Evolutionary conservation across 2,797 vertebrate species (phyloP).

Genomic region (Oryzias dopingdopingensis): DNA sequence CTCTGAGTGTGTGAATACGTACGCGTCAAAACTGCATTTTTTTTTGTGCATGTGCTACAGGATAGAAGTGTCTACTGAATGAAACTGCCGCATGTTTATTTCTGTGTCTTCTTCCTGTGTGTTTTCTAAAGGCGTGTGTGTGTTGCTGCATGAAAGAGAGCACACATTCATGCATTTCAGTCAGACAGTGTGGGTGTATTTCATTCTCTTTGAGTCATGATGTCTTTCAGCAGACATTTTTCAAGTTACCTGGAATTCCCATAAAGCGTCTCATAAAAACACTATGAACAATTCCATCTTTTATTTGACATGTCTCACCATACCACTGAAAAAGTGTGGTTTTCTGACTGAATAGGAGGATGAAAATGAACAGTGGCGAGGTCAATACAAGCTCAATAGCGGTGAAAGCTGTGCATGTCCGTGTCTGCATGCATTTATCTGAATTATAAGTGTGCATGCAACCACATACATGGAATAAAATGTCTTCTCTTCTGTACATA

Average conservation of each 20-base stretch:
- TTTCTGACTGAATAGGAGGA: constrained; percentile 17
- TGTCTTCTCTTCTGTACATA: constrained; percentile 32
- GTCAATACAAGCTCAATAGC: constrained; percentile 8
- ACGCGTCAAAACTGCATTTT: constrained; percentile 16
- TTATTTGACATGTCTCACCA: constrained; percentile 13
- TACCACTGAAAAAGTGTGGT: constrained; percentile 31
- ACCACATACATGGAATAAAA: constrained; percentile 38
- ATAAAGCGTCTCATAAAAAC: constrained; percentile 32
- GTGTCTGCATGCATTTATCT: constrained; percentile 32
- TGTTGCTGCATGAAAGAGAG: constrained; percentile 52
- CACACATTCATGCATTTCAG: constrained; percentile 71
- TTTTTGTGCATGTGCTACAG: constrained; percentile 38
- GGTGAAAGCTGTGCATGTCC: constrained; percentile 35
- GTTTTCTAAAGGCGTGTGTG: constrained; percentile 47
- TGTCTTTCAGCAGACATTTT: constrained; percentile 60
- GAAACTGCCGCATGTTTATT: constrained; percentile 72
- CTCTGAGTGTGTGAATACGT: constrained; percentile 17
- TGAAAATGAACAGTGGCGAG: background rate
- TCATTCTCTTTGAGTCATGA: constrained; percentile 70
- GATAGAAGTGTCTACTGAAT: constrained; percentile 50
- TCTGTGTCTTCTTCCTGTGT: constrained; percentile 57
- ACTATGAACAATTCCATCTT: constrained; percentile 30
- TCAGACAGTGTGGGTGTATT: constrained; percentile 76
- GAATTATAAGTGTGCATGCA: constrained; percentile 25
- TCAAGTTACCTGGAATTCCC: constrained; percentile 56